Percentiles rank a stretch among this genome's conserved stretches.
These are phyloP conservation scores for Cephalopachus bancanus DNA, from an alignment of 2,797 vertebrate genomes.

Conservation along the genomic window DNA sequence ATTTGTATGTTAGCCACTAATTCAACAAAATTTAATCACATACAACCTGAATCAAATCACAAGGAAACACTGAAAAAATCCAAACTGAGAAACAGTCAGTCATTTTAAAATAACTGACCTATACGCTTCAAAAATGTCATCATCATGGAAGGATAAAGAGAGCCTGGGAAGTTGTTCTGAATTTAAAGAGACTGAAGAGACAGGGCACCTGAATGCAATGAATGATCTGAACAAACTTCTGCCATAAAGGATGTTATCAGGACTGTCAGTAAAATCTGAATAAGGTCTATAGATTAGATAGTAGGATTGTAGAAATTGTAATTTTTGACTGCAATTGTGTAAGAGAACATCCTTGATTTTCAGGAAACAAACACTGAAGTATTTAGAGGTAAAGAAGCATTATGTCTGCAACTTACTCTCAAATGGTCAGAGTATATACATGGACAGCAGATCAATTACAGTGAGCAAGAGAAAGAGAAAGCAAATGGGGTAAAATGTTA, in stretches of 20 bases:
- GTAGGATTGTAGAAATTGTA: background rate
- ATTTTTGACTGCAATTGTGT: background rate
- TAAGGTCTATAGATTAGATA: background rate
- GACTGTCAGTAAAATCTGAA: background rate
- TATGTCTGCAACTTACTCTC: background rate
- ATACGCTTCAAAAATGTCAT: conserved; percentile 25
- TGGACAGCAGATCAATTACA: background rate
- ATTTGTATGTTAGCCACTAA: conserved; percentile 39
- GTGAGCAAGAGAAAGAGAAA: conserved; percentile 22
- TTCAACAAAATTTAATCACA: conserved; percentile 32
- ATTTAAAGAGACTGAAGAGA: background rate
- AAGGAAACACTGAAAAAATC: background rate
- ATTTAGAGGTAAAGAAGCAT: background rate
- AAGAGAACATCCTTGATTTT: background rate
- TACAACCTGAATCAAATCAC: conserved; percentile 6
- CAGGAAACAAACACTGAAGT: background rate
- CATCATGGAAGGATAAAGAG: background rate
- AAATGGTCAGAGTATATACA: background rate
- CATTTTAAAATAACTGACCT: background rate
- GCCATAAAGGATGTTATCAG: background rate
- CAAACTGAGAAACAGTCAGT: background rate
- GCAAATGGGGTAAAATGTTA: background rate
- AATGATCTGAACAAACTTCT: background rate
- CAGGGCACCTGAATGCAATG: background rate
- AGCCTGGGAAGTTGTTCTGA: background rate